Conservation (phyloP, 2,797 vertebrate genomes). For the Anisognathus igniventris region DNA sequence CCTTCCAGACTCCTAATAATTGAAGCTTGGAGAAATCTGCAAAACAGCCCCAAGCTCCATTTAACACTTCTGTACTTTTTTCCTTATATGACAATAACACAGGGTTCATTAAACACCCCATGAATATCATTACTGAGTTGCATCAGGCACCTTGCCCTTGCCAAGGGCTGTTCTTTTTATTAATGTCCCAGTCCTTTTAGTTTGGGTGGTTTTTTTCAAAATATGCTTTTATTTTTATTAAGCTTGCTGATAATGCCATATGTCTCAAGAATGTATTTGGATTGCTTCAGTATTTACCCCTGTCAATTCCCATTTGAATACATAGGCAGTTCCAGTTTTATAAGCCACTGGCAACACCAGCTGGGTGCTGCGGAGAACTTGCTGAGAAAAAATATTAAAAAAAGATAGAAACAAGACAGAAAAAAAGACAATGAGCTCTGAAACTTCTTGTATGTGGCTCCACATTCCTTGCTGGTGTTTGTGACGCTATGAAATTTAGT, state of each 20-base stretch:
- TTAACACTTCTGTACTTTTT: constrained; percentile 20
- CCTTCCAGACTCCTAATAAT: not conserved
- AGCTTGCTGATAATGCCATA: not conserved
- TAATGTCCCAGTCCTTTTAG: not conserved
- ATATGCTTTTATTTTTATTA: not conserved
- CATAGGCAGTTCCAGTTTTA: not conserved
- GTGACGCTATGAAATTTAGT: not conserved
- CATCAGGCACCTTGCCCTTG: constrained; percentile 37
- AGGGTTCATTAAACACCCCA: constrained; percentile 43
- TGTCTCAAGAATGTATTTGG: not conserved
- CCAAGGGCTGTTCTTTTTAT: constrained; percentile 35
- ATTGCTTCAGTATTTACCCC: not conserved
- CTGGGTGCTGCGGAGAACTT: not conserved
- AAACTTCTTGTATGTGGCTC: not conserved
- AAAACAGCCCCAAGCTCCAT: constrained; percentile 43
- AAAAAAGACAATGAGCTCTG: not conserved
- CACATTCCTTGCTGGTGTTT: not conserved
- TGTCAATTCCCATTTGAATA: not conserved
- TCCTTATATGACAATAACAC: constrained; percentile 9
- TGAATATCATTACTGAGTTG: constrained; percentile 49
- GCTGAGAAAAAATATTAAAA: not conserved
- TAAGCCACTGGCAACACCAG: not conserved
- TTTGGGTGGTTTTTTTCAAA: not conserved
- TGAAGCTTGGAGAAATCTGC: constrained; percentile 29
- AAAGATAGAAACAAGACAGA: not conserved